Conservation (phyloP, 2,888 invertebrate genomes). For the Bombyx huttoni region DNA sequence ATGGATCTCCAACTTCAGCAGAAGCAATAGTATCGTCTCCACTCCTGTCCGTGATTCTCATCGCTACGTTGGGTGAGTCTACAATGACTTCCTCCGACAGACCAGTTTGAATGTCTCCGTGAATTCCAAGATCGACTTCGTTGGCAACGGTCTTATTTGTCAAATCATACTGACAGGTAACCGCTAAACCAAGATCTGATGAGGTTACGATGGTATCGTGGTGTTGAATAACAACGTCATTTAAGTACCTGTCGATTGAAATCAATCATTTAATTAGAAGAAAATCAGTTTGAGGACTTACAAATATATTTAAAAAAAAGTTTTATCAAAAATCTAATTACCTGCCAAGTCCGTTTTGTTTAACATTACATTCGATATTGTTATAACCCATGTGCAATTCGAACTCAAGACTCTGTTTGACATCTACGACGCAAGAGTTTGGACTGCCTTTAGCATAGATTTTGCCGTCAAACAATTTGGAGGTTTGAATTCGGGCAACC, state of each 20-base stretch:
- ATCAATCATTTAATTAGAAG: not conserved
- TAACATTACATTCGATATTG: constrained; percentile 93
- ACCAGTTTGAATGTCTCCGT: constrained; percentile 88
- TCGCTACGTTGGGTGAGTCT: constrained; percentile 94
- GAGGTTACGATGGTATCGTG: constrained; percentile 96
- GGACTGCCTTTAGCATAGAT: constrained; percentile 96
- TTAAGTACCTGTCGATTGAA: constrained; percentile 75
- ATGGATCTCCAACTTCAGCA: constrained; percentile 93
- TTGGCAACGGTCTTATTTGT: constrained; percentile 95
- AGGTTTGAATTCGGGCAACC: constrained; percentile 93
- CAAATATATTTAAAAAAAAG: no score
- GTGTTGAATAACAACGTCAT: constrained; percentile 95
- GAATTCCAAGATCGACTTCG: constrained; percentile 90
- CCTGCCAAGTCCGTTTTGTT: constrained; percentile 88
- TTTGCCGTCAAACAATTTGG: constrained; percentile 93
- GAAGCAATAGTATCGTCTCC: constrained; percentile 88
- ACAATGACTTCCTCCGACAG: constrained; percentile 93
- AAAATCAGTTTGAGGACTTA: no score
- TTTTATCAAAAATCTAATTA: constrained; percentile 22
- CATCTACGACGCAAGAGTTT: constrained; percentile 91
- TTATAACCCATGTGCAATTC: constrained; percentile 93
- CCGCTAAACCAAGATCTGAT: constrained; percentile 92
- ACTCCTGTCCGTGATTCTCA: constrained; percentile 90
- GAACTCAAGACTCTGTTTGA: constrained; percentile 90
- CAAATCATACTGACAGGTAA: constrained; percentile 94